Evolutionary conservation across 2,797 vertebrate genomes (phyloP).

Genomic region (Poecilia velifera): DNA sequence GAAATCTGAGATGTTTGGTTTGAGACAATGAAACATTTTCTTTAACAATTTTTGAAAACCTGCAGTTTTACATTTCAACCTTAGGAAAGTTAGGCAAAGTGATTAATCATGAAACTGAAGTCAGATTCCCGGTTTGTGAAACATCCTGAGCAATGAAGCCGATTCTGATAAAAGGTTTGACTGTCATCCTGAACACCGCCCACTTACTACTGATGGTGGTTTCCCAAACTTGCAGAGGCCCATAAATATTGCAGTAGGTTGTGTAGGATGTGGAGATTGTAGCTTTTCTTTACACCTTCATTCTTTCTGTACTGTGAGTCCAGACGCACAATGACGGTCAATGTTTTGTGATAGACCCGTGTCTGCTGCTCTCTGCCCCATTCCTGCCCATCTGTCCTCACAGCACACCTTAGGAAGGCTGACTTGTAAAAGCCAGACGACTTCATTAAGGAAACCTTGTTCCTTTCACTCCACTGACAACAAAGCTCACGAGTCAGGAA

Average conservation of each 20-base stretch:
- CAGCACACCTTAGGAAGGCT: not conserved
- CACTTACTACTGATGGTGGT: not conserved
- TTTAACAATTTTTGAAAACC: no score
- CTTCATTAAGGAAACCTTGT: slow-evolving; percentile 54
- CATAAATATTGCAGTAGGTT: not conserved
- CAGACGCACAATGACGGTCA: not conserved
- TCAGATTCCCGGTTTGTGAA: not conserved
- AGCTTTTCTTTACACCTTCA: not conserved
- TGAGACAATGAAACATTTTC: no score
- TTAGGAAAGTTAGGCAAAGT: no score
- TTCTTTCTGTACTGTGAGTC: not conserved
- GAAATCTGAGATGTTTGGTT: no score
- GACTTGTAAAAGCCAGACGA: slow-evolving; percentile 25
- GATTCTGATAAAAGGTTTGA: not conserved
- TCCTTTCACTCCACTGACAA: slow-evolving; percentile 27
- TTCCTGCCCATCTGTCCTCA: not conserved
- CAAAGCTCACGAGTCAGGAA: slow-evolving; percentile 50
- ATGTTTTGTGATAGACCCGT: not conserved
- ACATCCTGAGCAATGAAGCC: not conserved
- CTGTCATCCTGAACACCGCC: not conserved
- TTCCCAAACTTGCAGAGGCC: not conserved
- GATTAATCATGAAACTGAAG: not conserved
- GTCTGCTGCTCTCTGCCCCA: no score
- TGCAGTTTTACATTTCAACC: no score
- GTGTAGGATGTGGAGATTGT: not conserved